These are phyloP conservation scores for Martes flavigula DNA, from an alignment of 2,797 vertebrate species.

Conservation along the genomic window DNA sequence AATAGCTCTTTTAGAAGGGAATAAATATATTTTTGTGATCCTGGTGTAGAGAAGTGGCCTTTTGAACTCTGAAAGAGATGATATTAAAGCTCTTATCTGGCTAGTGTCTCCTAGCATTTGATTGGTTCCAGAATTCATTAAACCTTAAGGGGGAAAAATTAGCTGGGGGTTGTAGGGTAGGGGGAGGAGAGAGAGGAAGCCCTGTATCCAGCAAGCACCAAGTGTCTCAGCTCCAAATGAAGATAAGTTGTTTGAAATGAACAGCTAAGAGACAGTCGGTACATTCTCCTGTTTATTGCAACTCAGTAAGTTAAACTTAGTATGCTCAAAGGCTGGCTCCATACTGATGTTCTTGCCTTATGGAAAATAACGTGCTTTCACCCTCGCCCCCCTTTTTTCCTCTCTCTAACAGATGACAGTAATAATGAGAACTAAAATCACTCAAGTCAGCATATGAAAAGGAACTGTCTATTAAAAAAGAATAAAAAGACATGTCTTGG, in stretches of 20 bases:
- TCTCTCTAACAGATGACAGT: slow-evolving; percentile 71
- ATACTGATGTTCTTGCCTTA: slow-evolving; percentile 64
- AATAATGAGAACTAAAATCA: slow-evolving; percentile 76
- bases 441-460: slow-evolving; percentile 71
- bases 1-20: slow-evolving; percentile 48
- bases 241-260: slow-evolving; percentile 64
- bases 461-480: slow-evolving; percentile 65
- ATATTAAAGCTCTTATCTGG: slow-evolving; percentile 4
- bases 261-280: slow-evolving; percentile 35
- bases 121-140: slow-evolving; percentile 60
- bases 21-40: slow-evolving; percentile 54
- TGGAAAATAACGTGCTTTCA: slow-evolving; percentile 69
- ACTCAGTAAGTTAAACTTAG: slow-evolving; percentile 68
- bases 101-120: slow-evolving; percentile 29
- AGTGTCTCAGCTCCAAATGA: slow-evolving; percentile 49
- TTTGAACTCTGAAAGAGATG: slow-evolving; percentile 53
- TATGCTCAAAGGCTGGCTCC: slow-evolving; percentile 58
- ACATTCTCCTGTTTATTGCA: slow-evolving; percentile 45
- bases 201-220: slow-evolving; percentile 3
- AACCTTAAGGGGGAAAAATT: slow-evolving; percentile 48
- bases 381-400: background rate
- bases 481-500: slow-evolving; percentile 42
- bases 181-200: background rate
- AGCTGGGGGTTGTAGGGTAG: background rate
- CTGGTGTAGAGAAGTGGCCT: slow-evolving; percentile 50